These are phyloP conservation scores for Dynastes tityus DNA, from an alignment of 2,888 invertebrate genomes.

Conservation along the genomic window DNA sequence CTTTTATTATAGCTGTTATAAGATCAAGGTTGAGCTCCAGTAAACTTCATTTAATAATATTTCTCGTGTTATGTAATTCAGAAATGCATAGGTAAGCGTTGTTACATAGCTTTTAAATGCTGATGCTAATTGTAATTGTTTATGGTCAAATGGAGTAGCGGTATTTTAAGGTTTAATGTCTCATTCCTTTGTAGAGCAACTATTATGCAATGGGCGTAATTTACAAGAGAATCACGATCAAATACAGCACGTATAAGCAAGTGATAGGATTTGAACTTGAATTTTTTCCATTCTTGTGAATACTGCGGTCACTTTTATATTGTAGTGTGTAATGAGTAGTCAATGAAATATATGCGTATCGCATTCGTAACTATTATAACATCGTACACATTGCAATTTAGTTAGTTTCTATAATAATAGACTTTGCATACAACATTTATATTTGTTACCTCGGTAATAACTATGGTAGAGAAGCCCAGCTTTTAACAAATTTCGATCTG, in stretches of 20 bases:
- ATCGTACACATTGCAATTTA: too few relatives aligned
- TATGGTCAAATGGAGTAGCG: constrained; percentile 16
- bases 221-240: constrained; percentile 4
- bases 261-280: too few relatives aligned
- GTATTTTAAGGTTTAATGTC: constrained; percentile 35
- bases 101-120: not conserved
- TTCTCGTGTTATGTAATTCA: constrained; percentile 32
- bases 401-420: too few relatives aligned
- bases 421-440: too few relatives aligned
- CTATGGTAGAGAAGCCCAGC: too few relatives aligned
- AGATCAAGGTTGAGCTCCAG: constrained; percentile 46
- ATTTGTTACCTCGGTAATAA: too few relatives aligned
- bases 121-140: constrained; percentile 17
- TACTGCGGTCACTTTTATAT: too few relatives aligned
- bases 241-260: not conserved
- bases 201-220: not conserved
- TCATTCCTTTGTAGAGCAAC: not conserved
- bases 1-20: constrained; percentile 23
- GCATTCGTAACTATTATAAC: too few relatives aligned
- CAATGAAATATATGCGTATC: too few relatives aligned
- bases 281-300: too few relatives aligned
- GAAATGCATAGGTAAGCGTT: constrained; percentile 10
- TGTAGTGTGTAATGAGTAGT: too few relatives aligned
- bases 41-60: constrained; percentile 19
- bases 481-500: too few relatives aligned